Evolutionary conservation across 2,113 vertebrate genomes (phyloP).

Genomic region (Pagrus major): DNA sequence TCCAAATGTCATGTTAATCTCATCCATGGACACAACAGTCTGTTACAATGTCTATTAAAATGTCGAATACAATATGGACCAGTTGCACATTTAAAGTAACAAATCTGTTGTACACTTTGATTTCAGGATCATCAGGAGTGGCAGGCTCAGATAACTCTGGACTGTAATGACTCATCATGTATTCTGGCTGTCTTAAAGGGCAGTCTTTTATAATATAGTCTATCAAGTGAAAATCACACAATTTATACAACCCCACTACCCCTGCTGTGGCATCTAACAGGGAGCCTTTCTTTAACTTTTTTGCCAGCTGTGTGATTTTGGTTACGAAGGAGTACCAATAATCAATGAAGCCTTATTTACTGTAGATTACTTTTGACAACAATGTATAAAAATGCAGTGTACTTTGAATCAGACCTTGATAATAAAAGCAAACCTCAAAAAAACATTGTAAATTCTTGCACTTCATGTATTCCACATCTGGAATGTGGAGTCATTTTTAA

Average conservation of each 20-base stretch:
- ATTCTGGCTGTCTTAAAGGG: slow-evolving; percentile 42
- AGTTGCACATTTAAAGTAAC: slow-evolving; percentile 34
- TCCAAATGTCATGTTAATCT: slow-evolving; percentile 22
- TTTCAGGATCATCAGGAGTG: slow-evolving; percentile 37
- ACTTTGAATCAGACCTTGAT: slow-evolving; percentile 52
- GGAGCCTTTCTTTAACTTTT: slow-evolving; percentile 43
- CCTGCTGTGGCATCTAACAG: slow-evolving; percentile 40
- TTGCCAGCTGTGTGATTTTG: slow-evolving; percentile 71
- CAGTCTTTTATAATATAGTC: slow-evolving; percentile 42
- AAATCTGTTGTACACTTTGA: slow-evolving; percentile 20
- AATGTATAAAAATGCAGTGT: slow-evolving; percentile 70
- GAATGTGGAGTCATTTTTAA: not conserved
- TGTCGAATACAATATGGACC: slow-evolving; percentile 29
- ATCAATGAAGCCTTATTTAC: slow-evolving; percentile 43
- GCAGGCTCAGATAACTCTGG: slow-evolving; percentile 29
- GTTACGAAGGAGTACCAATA: slow-evolving; percentile 39
- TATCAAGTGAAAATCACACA: slow-evolving; percentile 33
- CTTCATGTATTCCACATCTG: not conserved
- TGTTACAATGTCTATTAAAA: slow-evolving; percentile 33
- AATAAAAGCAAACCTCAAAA: slow-evolving; percentile 62
- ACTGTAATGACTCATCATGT: slow-evolving; percentile 12
- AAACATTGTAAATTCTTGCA: not conserved
- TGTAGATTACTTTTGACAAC: slow-evolving; percentile 40
- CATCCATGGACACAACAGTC: slow-evolving; percentile 28
- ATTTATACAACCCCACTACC: slow-evolving; percentile 18